A percentile compares a stretch with the other conserved stretches of the same genome.
phyloP scores from a whole-genome alignment of 2,113 vertebrate genomes.

The Paratilapia polleni region DNA sequence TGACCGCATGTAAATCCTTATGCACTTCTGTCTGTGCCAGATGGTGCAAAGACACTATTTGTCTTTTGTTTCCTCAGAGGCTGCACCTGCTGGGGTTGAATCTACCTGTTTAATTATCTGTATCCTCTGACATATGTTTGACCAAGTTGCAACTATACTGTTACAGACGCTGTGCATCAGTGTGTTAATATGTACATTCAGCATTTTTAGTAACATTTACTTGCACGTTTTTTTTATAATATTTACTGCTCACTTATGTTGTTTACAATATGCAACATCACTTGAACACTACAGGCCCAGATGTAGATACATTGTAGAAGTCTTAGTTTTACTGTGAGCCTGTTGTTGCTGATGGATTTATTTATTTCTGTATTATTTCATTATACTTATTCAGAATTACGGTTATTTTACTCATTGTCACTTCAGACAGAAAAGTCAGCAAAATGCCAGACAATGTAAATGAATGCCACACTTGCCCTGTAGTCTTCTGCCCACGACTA shows the following conservation, averaged over 20 bases:
- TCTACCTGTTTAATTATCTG: constrained; percentile 36
- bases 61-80: constrained; percentile 53
- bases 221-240: background rate
- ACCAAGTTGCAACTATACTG: background rate
- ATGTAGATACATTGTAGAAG: background rate
- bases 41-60: constrained; percentile 53
- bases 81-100: constrained; percentile 43
- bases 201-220: background rate
- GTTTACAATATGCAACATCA: background rate
- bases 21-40: constrained; percentile 44
- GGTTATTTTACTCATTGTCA: constrained; percentile 3
- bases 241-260: background rate
- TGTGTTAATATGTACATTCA: background rate
- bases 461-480: constrained; percentile 35
- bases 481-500: constrained; percentile 42
- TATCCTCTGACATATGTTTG: constrained; percentile 21
- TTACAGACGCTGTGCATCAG: background rate
- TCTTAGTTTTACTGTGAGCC: background rate
- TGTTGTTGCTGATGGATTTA: background rate
- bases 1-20: constrained; percentile 50
- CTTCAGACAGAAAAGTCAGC: background rate
- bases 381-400: background rate
- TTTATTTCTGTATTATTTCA: background rate
- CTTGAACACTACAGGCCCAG: background rate
- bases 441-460: constrained; percentile 54